phyloP scores from a whole-genome alignment of 2,113 vertebrate species.

The Gymnogyps californianus region DNA sequence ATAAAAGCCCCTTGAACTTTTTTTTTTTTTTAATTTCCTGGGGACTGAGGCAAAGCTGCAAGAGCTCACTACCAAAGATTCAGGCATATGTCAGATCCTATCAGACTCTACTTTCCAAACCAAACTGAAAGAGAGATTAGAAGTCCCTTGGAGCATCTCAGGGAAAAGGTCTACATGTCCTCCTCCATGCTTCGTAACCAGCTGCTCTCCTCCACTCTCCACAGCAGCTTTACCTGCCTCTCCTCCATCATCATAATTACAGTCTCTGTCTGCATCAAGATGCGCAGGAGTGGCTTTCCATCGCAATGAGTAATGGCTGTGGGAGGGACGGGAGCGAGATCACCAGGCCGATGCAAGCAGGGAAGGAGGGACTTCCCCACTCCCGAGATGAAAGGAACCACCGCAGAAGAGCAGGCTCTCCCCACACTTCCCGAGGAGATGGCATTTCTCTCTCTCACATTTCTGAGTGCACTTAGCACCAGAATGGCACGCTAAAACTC shows the following conservation, averaged over 20 bases:
- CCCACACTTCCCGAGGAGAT: not conserved
- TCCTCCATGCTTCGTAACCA: not conserved
- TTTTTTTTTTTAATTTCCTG: not conserved
- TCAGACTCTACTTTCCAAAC: not conserved
- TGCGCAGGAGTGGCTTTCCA: not conserved
- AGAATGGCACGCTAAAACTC: not conserved
- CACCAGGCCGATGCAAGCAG: not conserved
- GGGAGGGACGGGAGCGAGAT: not conserved
- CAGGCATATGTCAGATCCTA: rapidly evolving
- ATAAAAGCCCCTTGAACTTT: not conserved
- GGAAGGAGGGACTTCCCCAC: not conserved
- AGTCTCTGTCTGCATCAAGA: not conserved
- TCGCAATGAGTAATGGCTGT: not conserved
- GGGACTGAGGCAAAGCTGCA: not conserved
- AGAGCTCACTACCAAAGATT: rapidly evolving
- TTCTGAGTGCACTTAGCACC: not conserved
- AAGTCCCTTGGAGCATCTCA: not conserved
- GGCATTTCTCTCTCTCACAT: not conserved
- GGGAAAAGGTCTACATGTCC: not conserved
- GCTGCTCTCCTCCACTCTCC: not conserved
- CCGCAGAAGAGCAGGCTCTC: not conserved
- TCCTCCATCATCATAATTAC: not conserved
- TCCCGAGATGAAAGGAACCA: not conserved
- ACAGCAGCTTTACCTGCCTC: not conserved
- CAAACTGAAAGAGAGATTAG: not conserved